Evolutionary conservation across 1,140 invertebrate genomes (phyloP).

Genomic region (Drosophila paulistorum): DNA sequence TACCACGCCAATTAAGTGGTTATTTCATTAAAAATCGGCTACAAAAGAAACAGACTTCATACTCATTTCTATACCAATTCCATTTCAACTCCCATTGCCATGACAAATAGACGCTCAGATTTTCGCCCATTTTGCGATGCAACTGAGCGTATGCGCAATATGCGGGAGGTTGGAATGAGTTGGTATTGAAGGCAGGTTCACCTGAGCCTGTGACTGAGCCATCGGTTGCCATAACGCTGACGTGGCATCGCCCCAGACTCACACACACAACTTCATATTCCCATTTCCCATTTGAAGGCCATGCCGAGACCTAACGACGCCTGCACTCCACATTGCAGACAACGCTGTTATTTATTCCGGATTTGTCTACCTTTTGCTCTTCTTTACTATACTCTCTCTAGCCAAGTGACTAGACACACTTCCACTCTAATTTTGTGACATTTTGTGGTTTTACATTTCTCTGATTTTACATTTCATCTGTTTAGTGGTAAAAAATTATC

Average conservation of each 20-base stretch:
- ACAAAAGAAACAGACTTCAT: conserved; percentile 54
- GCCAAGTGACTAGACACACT: background rate
- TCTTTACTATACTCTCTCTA: conserved; percentile 7
- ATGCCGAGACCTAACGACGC: conserved; percentile 49
- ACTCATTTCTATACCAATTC: conserved; percentile 4
- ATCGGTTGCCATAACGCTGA: conserved; percentile 76
- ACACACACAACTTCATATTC: background rate
- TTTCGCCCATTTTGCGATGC: conserved; percentile 76
- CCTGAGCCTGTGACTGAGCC: conserved; percentile 30
- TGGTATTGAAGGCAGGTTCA: conserved; percentile 26
- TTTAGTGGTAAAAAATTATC: too few species aligned
- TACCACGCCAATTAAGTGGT: conserved; percentile 67
- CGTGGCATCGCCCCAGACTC: conserved; percentile 41
- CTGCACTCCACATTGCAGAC: conserved; percentile 55
- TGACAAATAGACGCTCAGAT: conserved; percentile 71
- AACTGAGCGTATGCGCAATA: conserved; percentile 80
- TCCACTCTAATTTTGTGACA: background rate
- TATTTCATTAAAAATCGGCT: conserved; percentile 70
- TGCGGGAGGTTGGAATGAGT: conserved; percentile 35
- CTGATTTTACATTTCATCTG: too few species aligned
- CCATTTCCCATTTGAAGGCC: conserved; percentile 1
- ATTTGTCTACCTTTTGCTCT: conserved; percentile 69
- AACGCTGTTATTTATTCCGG: conserved; percentile 78
- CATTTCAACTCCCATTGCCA: conserved; percentile 53
- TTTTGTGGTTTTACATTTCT: too few species aligned